Conservation (phyloP, 2,113 vertebrate species). For the Physeter macrocephalus region DNA sequence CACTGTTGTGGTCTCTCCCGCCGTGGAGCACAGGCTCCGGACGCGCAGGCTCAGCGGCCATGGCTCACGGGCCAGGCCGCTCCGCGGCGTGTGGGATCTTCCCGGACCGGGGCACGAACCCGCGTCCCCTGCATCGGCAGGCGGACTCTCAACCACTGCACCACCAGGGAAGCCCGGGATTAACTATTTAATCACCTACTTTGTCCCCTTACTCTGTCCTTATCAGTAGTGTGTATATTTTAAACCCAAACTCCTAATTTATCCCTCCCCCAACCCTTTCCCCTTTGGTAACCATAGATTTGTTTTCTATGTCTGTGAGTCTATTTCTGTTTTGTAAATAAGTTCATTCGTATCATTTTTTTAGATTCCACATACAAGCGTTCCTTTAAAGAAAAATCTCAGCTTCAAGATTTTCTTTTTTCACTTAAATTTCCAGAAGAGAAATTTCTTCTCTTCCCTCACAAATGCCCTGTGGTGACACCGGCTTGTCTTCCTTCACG, state of each 20-base stretch:
- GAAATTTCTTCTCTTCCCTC: neutral
- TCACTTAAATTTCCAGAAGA: neutral
- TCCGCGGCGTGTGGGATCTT: too few species aligned
- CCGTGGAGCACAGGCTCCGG: too few species aligned
- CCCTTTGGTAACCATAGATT: neutral
- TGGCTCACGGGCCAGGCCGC: too few species aligned
- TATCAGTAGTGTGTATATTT: neutral
- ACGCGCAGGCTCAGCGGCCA: too few species aligned
- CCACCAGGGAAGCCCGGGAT: too few species aligned
- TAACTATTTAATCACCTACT: neutral
- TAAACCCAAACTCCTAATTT: neutral
- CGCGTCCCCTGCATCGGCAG: too few species aligned
- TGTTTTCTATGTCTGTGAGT: neutral
- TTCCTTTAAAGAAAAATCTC: neutral
- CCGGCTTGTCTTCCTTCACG: neutral
- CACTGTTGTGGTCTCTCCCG: too few species aligned
- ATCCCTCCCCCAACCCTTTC: too few species aligned
- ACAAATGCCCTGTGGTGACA: neutral
- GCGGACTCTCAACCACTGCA: too few species aligned
- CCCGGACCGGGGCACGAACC: too few species aligned
- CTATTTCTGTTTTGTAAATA: neutral
- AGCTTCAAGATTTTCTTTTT: neutral
- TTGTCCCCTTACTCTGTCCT: neutral
- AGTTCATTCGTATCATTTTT: neutral
- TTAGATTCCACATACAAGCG: neutral